Evolutionary conservation across 2,888 invertebrate genomes (phyloP), one percentile per base, ranked within the genome.

Genomic region (Prenolepis imparis): DNA sequence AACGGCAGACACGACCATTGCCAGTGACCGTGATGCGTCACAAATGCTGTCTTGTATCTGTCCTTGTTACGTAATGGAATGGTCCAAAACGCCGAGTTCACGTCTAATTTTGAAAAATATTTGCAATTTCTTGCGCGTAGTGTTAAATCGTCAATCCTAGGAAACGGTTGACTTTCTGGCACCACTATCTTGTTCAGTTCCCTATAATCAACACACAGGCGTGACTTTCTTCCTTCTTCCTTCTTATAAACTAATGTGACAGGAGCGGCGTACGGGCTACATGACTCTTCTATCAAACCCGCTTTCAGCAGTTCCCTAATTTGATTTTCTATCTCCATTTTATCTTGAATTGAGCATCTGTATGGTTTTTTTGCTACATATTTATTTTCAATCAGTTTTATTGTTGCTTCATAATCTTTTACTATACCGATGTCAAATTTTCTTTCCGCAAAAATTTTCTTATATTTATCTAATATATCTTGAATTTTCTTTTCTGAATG

Each of bases 21-120:
- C 63, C 63, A 63, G 11, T 63, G 36, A 1, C 63, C 63, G 9
- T 63, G 63, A n/a, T 74, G 74, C 15, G 63, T 59, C 9, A 74
- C 63, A 21, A 74, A 63, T 8, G 63, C 63, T 63, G 74, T 74
- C 18, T 74, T 74, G 12, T 74, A 44, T 74, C 32, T 74, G 48
- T 74, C 63, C 9, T 57, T 59, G 41, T 41, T 44, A 41, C 74
- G 74, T 5, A 74, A 9, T 21, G 74, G 44, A 2, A 74, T 74
- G 0, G 59, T 61, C 63, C 74, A 74, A 32, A 74, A 74, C 41
- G 63, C 74, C 11, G 74, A 74, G 41, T 74, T 74, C 36, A 74
- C 52, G 32, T 74, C 74, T 5, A 74, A 18, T 9, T 57, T 81
- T 5, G 55, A 52, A 28, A 72, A 73, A 21, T 39, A 84, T 57